Evolutionary conservation across 2,888 invertebrate species (phyloP), one percentile per base, ranked within the genome.

Genomic region (Calephelis perditalis): DNA sequence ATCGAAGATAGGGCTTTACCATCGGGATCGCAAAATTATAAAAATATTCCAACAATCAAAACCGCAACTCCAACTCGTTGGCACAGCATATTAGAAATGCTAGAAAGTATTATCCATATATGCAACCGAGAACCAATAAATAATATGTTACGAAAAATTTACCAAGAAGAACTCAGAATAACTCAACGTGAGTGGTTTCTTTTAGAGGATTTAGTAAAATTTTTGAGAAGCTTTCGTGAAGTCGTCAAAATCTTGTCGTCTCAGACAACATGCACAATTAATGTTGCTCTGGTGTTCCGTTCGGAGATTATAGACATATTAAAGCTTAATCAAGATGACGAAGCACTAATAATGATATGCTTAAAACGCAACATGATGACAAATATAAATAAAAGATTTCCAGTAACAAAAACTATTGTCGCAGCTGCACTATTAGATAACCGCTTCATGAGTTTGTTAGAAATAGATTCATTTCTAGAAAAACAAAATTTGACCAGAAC

Each of bases 321-420:
- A 45, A n/a, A 11, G 45, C 5, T n/a, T 5, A 45, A 11, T 11
- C 11, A 10, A 45, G n/a, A 45, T 10, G 45, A 45, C 5, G 10
- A 45, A 10, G 10, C n/a, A 5, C n/a, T 45, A 45, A 45, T 45
- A 45, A 45, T 61, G 52, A 47, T 61, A 49, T n/a, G 49, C 49
- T n/a, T 61, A 12, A 61, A 61, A 44, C 40, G 45, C 5, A 54
- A 57, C 26, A 63, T 60, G 63, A 10, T 63, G 26, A 15, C 12
- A 15, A 63, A 57, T 5, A 11, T 46, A 3, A 46, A 46, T 12
- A 45, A 45, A 45, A 45, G 45, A n/a, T 45, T 45, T 10, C 45
- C 45, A 11, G 45, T 45, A n/a, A 45, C 10, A 11, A n/a, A 45
- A n/a, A 11, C 10, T n/a, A 46, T n/a, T n/a, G 46, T 46, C 11